Percentiles rank a stretch among this genome's conserved stretches.
phyloP scores from a whole-genome alignment of 2,888 invertebrate species.

The Calliopum simillimum region DNA sequence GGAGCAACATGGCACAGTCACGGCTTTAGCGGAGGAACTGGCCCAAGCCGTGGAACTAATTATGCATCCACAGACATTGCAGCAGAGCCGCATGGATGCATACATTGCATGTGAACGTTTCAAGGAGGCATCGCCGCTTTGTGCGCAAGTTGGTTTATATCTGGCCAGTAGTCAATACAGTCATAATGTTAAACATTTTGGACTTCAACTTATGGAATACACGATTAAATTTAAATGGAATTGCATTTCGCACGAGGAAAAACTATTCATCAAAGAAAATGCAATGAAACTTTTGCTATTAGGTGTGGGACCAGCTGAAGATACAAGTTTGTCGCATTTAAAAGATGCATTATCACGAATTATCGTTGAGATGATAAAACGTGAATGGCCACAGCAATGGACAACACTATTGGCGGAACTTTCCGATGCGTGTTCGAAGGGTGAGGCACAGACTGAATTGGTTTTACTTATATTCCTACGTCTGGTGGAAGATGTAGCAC shows the following conservation, averaged over 20 bases:
- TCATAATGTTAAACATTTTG: conserved; percentile 88
- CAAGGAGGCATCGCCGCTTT: conserved; percentile 79
- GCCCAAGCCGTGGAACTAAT: conserved; percentile 85
- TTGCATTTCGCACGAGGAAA: conserved; percentile 86
- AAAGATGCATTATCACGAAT: conserved; percentile 89
- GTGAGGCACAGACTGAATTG: conserved; percentile 90
- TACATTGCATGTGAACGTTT: conserved; percentile 84
- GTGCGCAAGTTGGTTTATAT: conserved; percentile 85
- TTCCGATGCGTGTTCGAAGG: conserved; percentile 82
- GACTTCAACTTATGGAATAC: conserved; percentile 92
- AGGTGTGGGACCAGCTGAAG: conserved; percentile 80
- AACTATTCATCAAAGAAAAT: conserved; percentile 90
- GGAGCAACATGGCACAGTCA: conserved; percentile 62
- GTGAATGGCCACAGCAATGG: conserved; percentile 99
- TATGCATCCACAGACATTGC: conserved; percentile 82
- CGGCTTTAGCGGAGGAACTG: conserved; percentile 76
- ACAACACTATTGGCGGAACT: conserved; percentile 85
- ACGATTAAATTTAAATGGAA: conserved; percentile 95
- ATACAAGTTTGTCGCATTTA: conserved; percentile 76
- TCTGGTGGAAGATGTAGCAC: conserved; percentile 92
- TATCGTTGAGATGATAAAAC: conserved; percentile 96
- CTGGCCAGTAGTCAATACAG: conserved; percentile 82
- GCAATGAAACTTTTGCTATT: conserved; percentile 85
- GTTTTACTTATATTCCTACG: conserved; percentile 89
- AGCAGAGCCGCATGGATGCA: conserved; percentile 82